Conservation (phyloP, 2,797 vertebrate species). For the Knipowitschia caucasica region DNA sequence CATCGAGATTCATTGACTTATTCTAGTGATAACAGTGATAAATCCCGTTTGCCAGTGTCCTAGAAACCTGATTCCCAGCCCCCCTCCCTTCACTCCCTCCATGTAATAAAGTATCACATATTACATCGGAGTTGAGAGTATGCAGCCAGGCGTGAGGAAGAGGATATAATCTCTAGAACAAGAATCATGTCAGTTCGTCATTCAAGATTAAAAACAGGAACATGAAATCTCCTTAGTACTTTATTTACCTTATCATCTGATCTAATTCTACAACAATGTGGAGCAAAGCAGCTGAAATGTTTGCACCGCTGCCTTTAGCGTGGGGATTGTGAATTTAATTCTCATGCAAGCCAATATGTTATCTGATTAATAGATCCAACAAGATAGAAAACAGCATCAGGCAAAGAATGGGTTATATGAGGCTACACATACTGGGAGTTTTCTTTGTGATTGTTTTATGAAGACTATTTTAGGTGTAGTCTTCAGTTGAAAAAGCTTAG, state of each 20-base stretch:
- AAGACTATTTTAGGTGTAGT: too few relatives aligned
- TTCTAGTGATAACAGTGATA: conserved; percentile 46
- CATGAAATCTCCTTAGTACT: conserved; percentile 3
- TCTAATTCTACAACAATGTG: background rate
- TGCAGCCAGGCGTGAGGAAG: conserved; percentile 12
- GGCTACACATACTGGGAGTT: background rate
- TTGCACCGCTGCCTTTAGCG: background rate
- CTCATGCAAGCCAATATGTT: background rate
- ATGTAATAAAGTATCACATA: conserved; percentile 53
- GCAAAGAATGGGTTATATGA: too few relatives aligned
- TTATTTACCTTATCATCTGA: background rate
- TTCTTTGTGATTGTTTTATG: background rate
- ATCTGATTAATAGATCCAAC: background rate
- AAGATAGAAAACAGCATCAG: background rate
- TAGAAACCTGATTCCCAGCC: conserved; percentile 41
- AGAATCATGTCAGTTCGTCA: conserved; percentile 29
- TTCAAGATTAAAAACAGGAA: conserved; percentile 12
- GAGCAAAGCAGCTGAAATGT: background rate
- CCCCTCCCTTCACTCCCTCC: conserved; percentile 8
- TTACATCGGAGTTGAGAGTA: conserved; percentile 37
- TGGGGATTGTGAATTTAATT: background rate
- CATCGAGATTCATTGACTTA: conserved; percentile 33
- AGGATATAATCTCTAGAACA: conserved; percentile 46
- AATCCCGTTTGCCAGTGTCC: conserved; percentile 45
- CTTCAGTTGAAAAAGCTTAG: too few relatives aligned